Conservation (phyloP, 2,113 vertebrate species). For the Apaloderma vittatum region DNA sequence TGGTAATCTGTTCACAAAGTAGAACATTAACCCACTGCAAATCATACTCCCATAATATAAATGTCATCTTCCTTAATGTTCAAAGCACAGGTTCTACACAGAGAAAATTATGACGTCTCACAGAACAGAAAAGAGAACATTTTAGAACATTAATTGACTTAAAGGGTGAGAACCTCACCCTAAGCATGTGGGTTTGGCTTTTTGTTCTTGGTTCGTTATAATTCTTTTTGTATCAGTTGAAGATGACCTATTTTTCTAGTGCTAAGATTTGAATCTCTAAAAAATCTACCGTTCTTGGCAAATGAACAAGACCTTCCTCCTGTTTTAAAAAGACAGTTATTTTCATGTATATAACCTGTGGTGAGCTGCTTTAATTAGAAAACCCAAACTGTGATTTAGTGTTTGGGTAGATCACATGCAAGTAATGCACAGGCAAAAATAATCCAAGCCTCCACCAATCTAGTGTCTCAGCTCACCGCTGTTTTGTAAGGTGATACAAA, state of each 20-base stretch:
- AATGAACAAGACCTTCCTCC: neutral
- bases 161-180: neutral
- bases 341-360: neutral
- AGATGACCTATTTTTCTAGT: constrained; percentile 40
- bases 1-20: constrained; percentile 31
- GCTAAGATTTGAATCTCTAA: neutral
- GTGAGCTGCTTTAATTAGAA: neutral
- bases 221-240: neutral
- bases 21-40: neutral
- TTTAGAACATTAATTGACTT: constrained; percentile 33
- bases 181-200: neutral
- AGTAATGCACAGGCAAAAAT: neutral
- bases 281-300: neutral
- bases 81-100: neutral
- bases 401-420: neutral
- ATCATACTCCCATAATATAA: neutral
- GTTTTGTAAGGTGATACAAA: neutral
- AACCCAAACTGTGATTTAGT: neutral
- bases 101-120: constrained; percentile 7
- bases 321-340: neutral
- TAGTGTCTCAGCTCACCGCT: neutral
- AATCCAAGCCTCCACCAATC: neutral
- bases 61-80: constrained; percentile 27
- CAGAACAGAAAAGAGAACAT: constrained; percentile 1
- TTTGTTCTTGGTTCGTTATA: constrained; percentile 15